These are phyloP conservation scores for Rhyacichthys aspro DNA, from an alignment of 2,797 vertebrate genomes.

Conservation along the genomic window DNA sequence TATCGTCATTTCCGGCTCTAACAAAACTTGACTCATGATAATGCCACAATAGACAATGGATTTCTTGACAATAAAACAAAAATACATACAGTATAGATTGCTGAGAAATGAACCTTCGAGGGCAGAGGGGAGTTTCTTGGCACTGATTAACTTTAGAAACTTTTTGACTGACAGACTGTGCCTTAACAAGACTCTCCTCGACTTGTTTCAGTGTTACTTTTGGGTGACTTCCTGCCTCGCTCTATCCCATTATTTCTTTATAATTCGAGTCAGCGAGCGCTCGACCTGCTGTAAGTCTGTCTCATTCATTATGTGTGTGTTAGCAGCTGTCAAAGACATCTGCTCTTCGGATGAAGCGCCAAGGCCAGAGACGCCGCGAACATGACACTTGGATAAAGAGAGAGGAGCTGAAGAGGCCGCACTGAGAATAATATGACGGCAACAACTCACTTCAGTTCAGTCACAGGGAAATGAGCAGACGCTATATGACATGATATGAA, in stretches of 20 bases:
- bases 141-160: slow-evolving; percentile 6
- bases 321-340: neutral
- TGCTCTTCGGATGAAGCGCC: neutral
- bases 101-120: neutral
- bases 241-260: slow-evolving; percentile 12
- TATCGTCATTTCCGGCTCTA: too few relatives aligned
- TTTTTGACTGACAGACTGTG: slow-evolving; percentile 15
- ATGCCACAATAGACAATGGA: too few relatives aligned
- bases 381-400: neutral
- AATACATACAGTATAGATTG: neutral
- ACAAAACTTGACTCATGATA: too few relatives aligned
- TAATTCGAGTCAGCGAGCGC: neutral
- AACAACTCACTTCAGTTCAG: neutral
- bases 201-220: slow-evolving; percentile 1
- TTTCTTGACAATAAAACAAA: too few relatives aligned
- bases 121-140: neutral
- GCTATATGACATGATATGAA: neutral
- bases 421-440: neutral
- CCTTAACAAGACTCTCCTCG: slow-evolving; percentile 5
- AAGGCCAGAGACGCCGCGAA: neutral
- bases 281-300: neutral
- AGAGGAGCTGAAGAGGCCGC: neutral
- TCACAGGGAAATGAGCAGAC: neutral
- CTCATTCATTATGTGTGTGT: slow-evolving; percentile 12
- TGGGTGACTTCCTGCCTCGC: slow-evolving; percentile 7